A percentile compares a stretch with the other conserved stretches of the same genome.
Evolutionary conservation across 2,797 vertebrate species (phyloP).

Genomic region (Neoniphon sammara): DNA sequence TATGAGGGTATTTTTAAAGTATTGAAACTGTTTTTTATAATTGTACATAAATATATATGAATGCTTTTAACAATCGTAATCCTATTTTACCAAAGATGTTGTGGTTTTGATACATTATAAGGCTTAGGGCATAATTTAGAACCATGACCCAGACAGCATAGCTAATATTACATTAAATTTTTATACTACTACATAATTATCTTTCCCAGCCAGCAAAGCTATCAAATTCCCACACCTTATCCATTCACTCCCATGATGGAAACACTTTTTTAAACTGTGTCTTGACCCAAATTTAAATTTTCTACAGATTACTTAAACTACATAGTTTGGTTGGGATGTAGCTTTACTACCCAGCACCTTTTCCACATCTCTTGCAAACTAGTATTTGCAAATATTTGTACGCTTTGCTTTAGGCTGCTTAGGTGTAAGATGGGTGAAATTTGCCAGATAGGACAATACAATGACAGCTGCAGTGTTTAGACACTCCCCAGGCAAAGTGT

Average conservation of each 20-base stretch:
- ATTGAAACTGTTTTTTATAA: conserved; percentile 61
- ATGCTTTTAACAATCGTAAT: conserved; percentile 53
- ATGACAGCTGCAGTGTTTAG: conserved; percentile 1
- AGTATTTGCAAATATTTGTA: conserved; percentile 9
- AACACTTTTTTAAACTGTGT: too few relatives aligned
- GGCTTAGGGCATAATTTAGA: not conserved
- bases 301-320: too few relatives aligned
- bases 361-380: not conserved
- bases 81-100: conserved; percentile 70
- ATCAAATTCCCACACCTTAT: not conserved
- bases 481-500: not conserved
- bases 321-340: too few relatives aligned
- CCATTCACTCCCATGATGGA: not conserved
- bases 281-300: too few relatives aligned
- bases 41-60: conserved; percentile 35
- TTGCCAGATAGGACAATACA: not conserved
- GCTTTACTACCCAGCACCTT: too few relatives aligned
- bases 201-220: not conserved
- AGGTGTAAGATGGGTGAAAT: not conserved
- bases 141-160: conserved; percentile 14
- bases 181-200: conserved; percentile 10
- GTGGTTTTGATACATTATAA: not conserved
- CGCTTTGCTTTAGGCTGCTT: not conserved
- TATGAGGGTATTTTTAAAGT: conserved; percentile 57
- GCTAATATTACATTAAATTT: conserved; percentile 17